These are phyloP conservation scores for Phrynocephalus vlangalii DNA, from an alignment of 2,797 vertebrate species.

Conservation along the genomic window DNA sequence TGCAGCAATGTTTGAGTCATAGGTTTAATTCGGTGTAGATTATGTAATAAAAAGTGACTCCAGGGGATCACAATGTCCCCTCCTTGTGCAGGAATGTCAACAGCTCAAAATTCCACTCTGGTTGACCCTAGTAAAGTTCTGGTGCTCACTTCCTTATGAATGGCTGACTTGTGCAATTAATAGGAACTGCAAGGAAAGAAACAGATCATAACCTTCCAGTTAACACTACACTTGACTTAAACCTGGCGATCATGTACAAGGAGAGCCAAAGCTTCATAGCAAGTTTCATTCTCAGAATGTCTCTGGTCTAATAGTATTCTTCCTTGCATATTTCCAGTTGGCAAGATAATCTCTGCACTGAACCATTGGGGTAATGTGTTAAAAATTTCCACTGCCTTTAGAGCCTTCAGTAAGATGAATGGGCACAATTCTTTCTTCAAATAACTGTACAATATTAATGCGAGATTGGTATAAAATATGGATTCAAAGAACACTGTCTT, in stretches of 20 bases:
- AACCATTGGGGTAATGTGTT: background rate
- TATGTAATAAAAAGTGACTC: too few relatives aligned
- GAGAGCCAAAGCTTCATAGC: constrained; percentile 16
- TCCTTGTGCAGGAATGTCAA: background rate
- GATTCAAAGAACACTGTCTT: constrained; percentile 21
- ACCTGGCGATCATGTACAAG: constrained; percentile 25
- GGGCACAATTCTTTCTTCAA: constrained; percentile 33
- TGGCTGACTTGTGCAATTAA: constrained; percentile 25
- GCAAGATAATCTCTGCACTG: constrained; percentile 25
- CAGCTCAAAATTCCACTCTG: background rate
- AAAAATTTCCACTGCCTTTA: background rate
- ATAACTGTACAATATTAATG: constrained; percentile 34
- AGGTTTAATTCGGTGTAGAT: too few relatives aligned
- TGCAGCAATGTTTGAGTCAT: background rate
- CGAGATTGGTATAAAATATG: constrained; percentile 21
- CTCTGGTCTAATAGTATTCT: constrained; percentile 7
- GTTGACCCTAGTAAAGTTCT: background rate
- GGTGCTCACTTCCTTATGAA: background rate
- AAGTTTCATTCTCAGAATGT: constrained; percentile 43
- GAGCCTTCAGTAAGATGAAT: constrained; percentile 35
- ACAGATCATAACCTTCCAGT: constrained; percentile 13
- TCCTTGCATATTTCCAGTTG: constrained; percentile 19
- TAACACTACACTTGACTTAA: constrained; percentile 40
- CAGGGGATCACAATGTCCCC: too few relatives aligned
- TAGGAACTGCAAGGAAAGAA: constrained; percentile 8